A percentile compares a stretch with the other conserved stretches of the same genome.
These are phyloP conservation scores for Dasysyrphus tricinctus DNA, from an alignment of 2,888 invertebrate genomes.

Conservation along the genomic window DNA sequence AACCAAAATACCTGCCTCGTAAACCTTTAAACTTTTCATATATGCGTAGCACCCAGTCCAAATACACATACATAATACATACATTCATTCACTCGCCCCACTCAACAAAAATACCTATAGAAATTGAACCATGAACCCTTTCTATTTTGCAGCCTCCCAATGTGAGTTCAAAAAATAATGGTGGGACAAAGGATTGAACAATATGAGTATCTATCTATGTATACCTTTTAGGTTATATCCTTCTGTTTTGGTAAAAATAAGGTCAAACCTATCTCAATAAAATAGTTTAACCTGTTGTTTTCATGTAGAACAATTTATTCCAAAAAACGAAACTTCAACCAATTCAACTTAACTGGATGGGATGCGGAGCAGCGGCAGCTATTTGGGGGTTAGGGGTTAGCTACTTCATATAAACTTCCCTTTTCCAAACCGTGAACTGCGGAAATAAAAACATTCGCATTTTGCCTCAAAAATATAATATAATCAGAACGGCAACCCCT, in stretches of 20 bases:
- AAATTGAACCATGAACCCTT: conserved; percentile 23
- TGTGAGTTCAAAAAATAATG: conserved; percentile 20
- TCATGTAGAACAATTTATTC: conserved; percentile 63
- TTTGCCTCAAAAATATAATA: conserved; percentile 21
- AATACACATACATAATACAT: neutral
- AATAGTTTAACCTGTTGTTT: conserved; percentile 71
- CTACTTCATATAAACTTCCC: conserved; percentile 4
- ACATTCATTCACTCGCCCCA: neutral
- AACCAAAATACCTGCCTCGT: conserved; percentile 29
- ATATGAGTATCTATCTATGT: conserved; percentile 10
- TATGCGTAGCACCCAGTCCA: neutral
- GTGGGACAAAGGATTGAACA: conserved; percentile 37
- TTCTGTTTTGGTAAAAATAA: conserved; percentile 44
- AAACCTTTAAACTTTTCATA: conserved; percentile 12
- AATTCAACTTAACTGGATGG: conserved; percentile 42
- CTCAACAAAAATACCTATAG: conserved; percentile 29
- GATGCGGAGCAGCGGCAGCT: neutral
- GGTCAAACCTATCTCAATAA: conserved; percentile 71
- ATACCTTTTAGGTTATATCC: conserved; percentile 10
- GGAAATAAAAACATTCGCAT: conserved; percentile 57
- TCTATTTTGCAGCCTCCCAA: neutral
- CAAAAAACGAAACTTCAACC: conserved; percentile 45
- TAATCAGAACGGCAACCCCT: conserved; percentile 19
- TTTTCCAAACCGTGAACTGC: conserved; percentile 19
- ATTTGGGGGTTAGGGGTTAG: neutral